These are phyloP conservation scores for Pseudomyrmex gracilis DNA, from an alignment of 1,140 invertebrate species.

Conservation along the genomic window DNA sequence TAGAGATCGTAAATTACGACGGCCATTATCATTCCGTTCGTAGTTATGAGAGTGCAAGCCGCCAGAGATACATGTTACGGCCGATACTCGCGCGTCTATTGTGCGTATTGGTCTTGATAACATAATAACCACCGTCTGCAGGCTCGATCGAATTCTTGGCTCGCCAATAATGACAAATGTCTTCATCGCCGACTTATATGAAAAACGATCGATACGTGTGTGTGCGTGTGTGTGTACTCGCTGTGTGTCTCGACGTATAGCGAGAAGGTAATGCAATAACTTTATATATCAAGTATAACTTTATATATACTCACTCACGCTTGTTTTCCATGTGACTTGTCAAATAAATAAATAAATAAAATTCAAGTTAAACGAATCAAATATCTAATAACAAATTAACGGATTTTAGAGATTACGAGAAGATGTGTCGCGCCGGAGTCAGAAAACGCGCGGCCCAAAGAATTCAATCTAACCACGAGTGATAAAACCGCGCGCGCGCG, in stretches of 20 bases:
- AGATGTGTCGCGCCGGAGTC: too few relatives aligned
- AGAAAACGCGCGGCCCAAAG: too few relatives aligned
- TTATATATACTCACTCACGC: too few relatives aligned
- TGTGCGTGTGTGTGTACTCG: too few relatives aligned
- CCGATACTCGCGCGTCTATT: constrained; percentile 60
- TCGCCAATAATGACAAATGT: constrained; percentile 64
- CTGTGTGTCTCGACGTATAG: background rate
- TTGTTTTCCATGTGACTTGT: too few relatives aligned
- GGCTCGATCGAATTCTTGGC: constrained; percentile 39
- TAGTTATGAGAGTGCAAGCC: constrained; percentile 67
- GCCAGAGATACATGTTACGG: constrained; percentile 30
- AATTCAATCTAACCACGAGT: too few relatives aligned
- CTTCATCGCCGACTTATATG: constrained; percentile 51
- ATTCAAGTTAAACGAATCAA: too few relatives aligned
- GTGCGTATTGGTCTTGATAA: constrained; percentile 67
- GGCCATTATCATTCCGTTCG: constrained; percentile 65
- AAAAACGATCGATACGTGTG: constrained; percentile 1
- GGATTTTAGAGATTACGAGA: too few relatives aligned
- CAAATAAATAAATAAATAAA: background rate
- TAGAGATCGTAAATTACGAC: constrained; percentile 64
- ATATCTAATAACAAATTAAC: too few relatives aligned
- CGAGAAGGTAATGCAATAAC: background rate
- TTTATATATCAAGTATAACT: too few relatives aligned
- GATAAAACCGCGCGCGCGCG: too few relatives aligned
- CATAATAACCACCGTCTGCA: constrained; percentile 53